Conservation (phyloP, 2,797 vertebrate species). For the Bothrops alternatus region DNA sequence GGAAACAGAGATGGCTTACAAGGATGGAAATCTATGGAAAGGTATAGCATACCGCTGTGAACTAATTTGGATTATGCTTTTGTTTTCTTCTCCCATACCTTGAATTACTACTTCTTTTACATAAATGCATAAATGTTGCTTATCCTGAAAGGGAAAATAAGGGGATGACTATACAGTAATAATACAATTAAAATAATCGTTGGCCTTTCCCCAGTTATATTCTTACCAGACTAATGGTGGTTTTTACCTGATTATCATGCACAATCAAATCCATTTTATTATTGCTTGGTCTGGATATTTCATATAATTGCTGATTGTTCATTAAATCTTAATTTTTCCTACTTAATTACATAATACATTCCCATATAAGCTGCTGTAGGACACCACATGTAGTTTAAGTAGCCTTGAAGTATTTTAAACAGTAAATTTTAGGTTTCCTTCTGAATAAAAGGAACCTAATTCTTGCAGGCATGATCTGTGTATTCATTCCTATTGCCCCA, state of each 20-base stretch:
- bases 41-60: background rate
- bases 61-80: background rate
- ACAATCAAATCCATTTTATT: background rate
- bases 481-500: background rate
- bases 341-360: background rate
- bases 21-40: background rate
- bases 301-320: background rate
- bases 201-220: background rate
- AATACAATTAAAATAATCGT: background rate
- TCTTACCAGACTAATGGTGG: background rate
- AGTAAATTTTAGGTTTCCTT: background rate
- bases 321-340: background rate
- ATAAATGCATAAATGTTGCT: background rate
- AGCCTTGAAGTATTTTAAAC: background rate
- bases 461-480: too few species aligned
- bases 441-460: background rate
- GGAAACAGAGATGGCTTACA: background rate
- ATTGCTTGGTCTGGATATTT: background rate
- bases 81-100: background rate
- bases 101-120: background rate
- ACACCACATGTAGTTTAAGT: background rate
- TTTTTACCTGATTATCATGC: background rate
- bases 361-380: background rate
- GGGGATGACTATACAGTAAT: background rate
- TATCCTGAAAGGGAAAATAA: background rate